These are phyloP conservation scores for Chaetorhynchus papuensis DNA, from an alignment of 2,113 vertebrate genomes.

Conservation along the genomic window DNA sequence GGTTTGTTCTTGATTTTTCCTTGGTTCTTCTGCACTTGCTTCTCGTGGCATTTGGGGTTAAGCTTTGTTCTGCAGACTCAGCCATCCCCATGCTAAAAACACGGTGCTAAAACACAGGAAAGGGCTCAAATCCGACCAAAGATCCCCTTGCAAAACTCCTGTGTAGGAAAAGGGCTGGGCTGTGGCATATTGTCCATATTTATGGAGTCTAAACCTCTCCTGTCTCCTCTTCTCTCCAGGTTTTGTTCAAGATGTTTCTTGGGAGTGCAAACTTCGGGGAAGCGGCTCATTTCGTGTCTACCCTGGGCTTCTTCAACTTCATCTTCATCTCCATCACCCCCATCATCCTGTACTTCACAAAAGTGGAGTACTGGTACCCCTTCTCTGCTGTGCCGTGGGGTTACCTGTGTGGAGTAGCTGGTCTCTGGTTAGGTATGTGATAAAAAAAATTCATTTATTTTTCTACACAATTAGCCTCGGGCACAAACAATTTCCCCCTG, in stretches of 20 bases:
- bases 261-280: constrained; percentile 95
- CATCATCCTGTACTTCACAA: constrained; percentile 92
- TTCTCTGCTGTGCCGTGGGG: constrained; percentile 94
- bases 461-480: neutral
- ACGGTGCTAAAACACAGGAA: neutral
- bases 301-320: constrained; percentile 95
- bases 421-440: constrained; percentile 91
- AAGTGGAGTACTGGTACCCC: constrained; percentile 94
- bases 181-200: neutral
- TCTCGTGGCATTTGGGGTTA: neutral
- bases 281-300: constrained; percentile 93
- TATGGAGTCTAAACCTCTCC: neutral
- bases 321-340: constrained; percentile 96
- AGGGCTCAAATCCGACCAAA: neutral
- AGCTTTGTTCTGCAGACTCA: neutral
- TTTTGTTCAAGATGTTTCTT: constrained; percentile 98
- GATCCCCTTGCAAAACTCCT: neutral
- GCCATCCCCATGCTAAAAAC: fast-evolving
- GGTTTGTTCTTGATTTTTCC: neutral
- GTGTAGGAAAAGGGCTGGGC: neutral
- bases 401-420: constrained; percentile 93
- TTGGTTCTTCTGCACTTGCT: neutral
- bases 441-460: neutral
- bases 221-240: constrained; percentile 69
- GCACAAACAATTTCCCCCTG: neutral